Evolutionary conservation across 2,888 invertebrate species (phyloP), one percentile per base, ranked within the genome.

Genomic region (Drosophila recens): DNA sequence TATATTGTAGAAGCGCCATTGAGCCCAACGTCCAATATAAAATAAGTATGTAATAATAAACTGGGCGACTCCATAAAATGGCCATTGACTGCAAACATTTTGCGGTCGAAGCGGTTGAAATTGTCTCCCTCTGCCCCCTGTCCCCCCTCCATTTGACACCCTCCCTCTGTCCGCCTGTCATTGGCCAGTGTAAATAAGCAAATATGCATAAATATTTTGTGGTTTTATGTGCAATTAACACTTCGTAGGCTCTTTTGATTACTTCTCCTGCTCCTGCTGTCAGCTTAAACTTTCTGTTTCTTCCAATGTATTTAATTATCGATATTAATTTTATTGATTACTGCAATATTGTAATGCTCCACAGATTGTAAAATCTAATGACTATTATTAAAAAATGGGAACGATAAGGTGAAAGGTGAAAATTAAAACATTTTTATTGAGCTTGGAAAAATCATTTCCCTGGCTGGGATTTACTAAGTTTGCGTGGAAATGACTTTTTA

Each of bases 11-110:
- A 70, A 74, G 54, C 62, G 54, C 62, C 67, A 62, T 68, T 68
- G 72, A 63, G 66, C 68, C 57, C 57, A 71, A 48, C 67, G 61
- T 68, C 71, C 72, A 63, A 62, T 53, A 53, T 62, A 45, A 57
- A 48, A 48, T 64, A 76, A 79, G 79, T 65, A 69, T 67, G 74
- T 70, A 71, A 79, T 80, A 79, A 82, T 80, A 72, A 73, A 79
- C 79, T 73, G 71, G 48, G 56, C 46, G 66, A 40, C 48, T 64
- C 62, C 59, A 81, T 80, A 81, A 80, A 80, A 79, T 82, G 75
- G 75, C 66, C 65, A 63, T 77, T 86, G 75, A 82, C 83, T 87
- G 83, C 88, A 83, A 82, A 87, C 88, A 83, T 85, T 82, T 67
- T 86, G 83, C 53, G 83, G 81, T 70, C 59, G 54, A 67, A 67